phyloP scores from a whole-genome alignment of 2,113 vertebrate genomes.

The Mellivora capensis region DNA sequence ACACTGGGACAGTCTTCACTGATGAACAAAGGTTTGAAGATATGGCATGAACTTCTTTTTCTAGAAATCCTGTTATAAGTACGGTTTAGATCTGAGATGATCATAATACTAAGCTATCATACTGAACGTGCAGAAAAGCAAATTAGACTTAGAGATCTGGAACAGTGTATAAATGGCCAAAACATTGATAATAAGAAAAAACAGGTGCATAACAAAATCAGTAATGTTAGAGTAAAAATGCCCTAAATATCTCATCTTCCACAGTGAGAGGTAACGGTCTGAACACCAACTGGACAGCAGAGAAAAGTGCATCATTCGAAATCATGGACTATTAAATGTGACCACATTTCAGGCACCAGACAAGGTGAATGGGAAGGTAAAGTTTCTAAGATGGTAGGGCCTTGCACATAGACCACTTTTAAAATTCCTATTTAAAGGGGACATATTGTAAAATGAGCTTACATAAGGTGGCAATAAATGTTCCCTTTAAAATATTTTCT shows the following conservation, averaged over 20 bases:
- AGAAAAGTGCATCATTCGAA: neutral
- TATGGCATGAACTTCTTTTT: neutral
- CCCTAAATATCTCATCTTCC: neutral
- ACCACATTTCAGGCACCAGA: neutral
- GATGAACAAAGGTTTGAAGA: neutral
- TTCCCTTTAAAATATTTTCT: conserved; percentile 56
- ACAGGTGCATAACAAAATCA: neutral
- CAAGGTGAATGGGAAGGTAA: neutral
- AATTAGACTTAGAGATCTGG: neutral
- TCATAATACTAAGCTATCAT: neutral
- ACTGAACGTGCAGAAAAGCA: neutral
- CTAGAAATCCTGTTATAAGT: neutral
- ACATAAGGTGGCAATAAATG: conserved; percentile 18
- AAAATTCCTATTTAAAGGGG: neutral
- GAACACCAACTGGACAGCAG: neutral
- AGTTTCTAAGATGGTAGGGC: neutral
- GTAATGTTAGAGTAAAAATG: neutral
- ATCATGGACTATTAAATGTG: neutral
- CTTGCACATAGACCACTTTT: neutral
- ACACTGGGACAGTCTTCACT: neutral
- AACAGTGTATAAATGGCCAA: neutral
- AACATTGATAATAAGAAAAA: neutral
- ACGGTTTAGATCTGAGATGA: neutral
- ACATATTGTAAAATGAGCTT: conserved; percentile 14
- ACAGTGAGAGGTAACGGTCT: neutral